These are phyloP conservation scores for Tortricodes alternella DNA, from an alignment of 2,888 invertebrate genomes.

Conservation along the genomic window DNA sequence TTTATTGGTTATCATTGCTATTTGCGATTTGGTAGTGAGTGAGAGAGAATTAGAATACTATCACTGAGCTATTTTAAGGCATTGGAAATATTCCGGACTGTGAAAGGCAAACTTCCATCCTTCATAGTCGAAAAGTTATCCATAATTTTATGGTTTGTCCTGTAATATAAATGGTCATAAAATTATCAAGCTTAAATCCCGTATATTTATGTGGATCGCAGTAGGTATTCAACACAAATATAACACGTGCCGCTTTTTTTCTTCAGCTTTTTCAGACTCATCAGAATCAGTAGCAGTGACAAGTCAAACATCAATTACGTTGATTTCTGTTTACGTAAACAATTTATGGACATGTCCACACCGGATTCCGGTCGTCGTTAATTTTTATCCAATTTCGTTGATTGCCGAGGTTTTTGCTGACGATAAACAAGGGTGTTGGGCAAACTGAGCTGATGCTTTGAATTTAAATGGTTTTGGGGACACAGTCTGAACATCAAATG, in stretches of 20 bases:
- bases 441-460: slow-evolving; percentile 14
- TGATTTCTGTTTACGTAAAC: slow-evolving; percentile 28
- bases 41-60: too few relatives aligned
- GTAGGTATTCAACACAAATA: too few relatives aligned
- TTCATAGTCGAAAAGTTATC: too few relatives aligned
- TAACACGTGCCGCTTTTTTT: background rate
- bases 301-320: slow-evolving; percentile 23
- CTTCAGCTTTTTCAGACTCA: background rate
- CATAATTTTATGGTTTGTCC: too few relatives aligned
- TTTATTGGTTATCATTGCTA: background rate
- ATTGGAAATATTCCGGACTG: too few relatives aligned
- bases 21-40: too few relatives aligned
- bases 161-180: too few relatives aligned
- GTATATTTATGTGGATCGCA: too few relatives aligned
- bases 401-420: slow-evolving; percentile 33
- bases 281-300: slow-evolving; percentile 29
- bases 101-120: too few relatives aligned
- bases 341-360: slow-evolving; percentile 27
- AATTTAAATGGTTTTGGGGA: slow-evolving; percentile 15
- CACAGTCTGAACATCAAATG: background rate
- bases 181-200: too few relatives aligned
- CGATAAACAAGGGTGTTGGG: slow-evolving; percentile 25
- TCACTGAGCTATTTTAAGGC: too few relatives aligned
- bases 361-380: slow-evolving; percentile 23
- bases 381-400: slow-evolving; percentile 37